A percentile compares a stretch with the other conserved stretches of the same genome.
phyloP scores from a whole-genome alignment of 2,888 invertebrate genomes.

The Gastracanthus pulcherrimus region DNA sequence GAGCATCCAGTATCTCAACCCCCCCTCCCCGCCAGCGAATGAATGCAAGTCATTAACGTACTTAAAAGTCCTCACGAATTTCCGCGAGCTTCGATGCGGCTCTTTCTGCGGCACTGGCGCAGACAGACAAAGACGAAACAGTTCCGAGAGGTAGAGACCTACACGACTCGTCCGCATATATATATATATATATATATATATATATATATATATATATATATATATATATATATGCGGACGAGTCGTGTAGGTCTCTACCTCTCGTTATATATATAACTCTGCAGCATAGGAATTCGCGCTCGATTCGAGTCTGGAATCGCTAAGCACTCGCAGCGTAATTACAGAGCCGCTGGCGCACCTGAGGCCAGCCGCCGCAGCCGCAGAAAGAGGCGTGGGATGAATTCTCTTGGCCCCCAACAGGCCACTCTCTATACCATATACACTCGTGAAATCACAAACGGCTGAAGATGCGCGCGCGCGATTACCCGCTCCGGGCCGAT shows the following conservation, averaged over 20 bases:
- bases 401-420: neutral
- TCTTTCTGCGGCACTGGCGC: neutral
- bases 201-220: too few relatives aligned
- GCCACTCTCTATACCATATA: too few relatives aligned
- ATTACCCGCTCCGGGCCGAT: neutral
- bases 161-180: too few relatives aligned
- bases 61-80: constrained; percentile 67
- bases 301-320: constrained; percentile 32
- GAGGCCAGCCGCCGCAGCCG: neutral
- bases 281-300: constrained; percentile 4
- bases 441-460: constrained; percentile 24
- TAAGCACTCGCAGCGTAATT: constrained; percentile 30
- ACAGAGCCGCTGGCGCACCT: constrained; percentile 34
- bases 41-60: constrained; percentile 70
- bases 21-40: constrained; percentile 53
- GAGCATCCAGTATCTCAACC: constrained; percentile 70
- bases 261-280: neutral
- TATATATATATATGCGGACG: neutral
- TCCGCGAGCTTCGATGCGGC: neutral
- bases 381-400: neutral
- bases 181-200: too few relatives aligned
- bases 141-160: too few relatives aligned
- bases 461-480: neutral
- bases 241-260: too few relatives aligned
- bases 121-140: constrained; percentile 31